Evolutionary conservation across 1,140 invertebrate genomes (phyloP).

Genomic region (Bactericera cockerelli): DNA sequence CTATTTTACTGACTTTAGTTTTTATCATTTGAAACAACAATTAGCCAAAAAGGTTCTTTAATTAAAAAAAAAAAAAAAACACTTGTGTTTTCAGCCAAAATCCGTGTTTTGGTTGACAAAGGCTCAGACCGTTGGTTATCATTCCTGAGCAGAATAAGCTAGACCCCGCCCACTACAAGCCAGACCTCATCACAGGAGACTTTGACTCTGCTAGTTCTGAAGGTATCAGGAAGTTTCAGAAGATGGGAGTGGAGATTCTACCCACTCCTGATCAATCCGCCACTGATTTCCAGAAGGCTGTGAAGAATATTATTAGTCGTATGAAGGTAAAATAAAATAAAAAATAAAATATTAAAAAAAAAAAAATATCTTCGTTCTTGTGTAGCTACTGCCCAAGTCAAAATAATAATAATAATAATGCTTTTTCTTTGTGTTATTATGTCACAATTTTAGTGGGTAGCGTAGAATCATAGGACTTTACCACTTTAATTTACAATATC

Average conservation of each 20-base stretch:
- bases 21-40: too few relatives aligned
- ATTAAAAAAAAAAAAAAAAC: too few relatives aligned
- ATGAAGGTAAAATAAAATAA: neutral
- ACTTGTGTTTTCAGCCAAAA: neutral
- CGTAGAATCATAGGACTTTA: too few relatives aligned
- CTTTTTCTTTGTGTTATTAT: too few relatives aligned
- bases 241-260: conserved; percentile 34
- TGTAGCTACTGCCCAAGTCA: too few relatives aligned
- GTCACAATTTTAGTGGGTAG: too few relatives aligned
- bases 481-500: too few relatives aligned
- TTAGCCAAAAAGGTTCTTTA: too few relatives aligned
- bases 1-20: too few relatives aligned
- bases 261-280: conserved; percentile 51
- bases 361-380: too few relatives aligned
- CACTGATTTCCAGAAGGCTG: conserved; percentile 64
- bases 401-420: too few relatives aligned
- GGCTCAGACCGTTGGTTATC: neutral
- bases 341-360: too few relatives aligned
- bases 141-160: neutral
- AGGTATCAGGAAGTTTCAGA: conserved; percentile 38
- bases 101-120: neutral
- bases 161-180: conserved; percentile 24
- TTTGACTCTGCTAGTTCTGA: conserved; percentile 54
- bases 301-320: conserved; percentile 24
- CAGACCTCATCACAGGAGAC: conserved; percentile 60